These are phyloP conservation scores for Penaeus indicus DNA, from an alignment of 1,140 invertebrate species.

Conservation along the genomic window DNA sequence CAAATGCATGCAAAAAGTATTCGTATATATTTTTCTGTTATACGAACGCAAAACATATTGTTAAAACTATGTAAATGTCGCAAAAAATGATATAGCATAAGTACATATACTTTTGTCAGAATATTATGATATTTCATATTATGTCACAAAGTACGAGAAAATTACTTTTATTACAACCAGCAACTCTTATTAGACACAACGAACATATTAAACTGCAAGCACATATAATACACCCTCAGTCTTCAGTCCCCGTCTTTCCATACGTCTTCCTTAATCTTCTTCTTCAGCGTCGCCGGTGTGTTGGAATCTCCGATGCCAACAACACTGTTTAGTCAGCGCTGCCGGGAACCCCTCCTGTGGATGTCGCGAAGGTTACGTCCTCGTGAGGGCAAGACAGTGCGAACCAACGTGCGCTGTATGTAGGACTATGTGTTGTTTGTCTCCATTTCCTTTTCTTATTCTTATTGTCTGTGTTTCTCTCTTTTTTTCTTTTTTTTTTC, in stretches of 20 bases:
- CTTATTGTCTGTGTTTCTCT: not conserved
- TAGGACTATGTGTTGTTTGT: not conserved
- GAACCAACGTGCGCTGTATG: slow-evolving; percentile 40
- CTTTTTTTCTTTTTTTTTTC: not conserved
- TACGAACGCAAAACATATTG: no score
- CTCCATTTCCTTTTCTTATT: not conserved
- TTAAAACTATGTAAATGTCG: no score
- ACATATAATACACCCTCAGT: not conserved
- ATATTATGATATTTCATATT: no score
- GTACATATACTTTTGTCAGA: no score
- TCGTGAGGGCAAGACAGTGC: slow-evolving; percentile 16
- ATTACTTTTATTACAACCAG: no score
- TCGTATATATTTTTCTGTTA: no score
- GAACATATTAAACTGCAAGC: not conserved
- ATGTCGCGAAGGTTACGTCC: slow-evolving; percentile 45
- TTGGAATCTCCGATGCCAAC: slow-evolving; percentile 68
- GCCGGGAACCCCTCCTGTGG: slow-evolving; percentile 27
- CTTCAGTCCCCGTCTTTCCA: not conserved
- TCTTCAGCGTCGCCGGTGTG: not conserved
- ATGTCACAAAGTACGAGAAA: no score
- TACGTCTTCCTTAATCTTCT: not conserved
- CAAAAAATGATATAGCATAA: no score
- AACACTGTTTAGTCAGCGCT: slow-evolving; percentile 69
- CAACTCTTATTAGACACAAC: not conserved
- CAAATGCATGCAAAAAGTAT: no score